phyloP scores from a whole-genome alignment of 2,113 vertebrate species.

The Corythoichthys intestinalis region DNA sequence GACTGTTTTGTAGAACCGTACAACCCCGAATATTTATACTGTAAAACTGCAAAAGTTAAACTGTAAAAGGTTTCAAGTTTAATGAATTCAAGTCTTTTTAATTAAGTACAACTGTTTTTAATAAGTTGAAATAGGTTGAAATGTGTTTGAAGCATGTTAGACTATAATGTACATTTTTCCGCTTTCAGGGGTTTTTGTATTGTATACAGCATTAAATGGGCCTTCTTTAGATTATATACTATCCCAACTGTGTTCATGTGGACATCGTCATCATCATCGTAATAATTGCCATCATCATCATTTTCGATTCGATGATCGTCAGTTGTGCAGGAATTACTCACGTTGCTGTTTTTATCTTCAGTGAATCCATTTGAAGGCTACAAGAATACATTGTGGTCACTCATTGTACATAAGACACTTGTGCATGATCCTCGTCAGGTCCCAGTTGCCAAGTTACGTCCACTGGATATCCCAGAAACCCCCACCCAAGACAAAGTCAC shows the following conservation, averaged over 20 bases:
- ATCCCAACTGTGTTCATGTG: not conserved
- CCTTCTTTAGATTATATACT: not conserved
- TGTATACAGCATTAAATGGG: not conserved
- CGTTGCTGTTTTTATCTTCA: constrained; percentile 27
- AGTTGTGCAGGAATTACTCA: constrained; percentile 8
- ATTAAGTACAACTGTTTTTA: too few species aligned
- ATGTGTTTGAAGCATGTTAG: too few species aligned
- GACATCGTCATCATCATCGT: not conserved
- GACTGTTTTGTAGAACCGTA: too few species aligned
- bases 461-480: not conserved
- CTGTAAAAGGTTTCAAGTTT: too few species aligned
- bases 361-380: constrained; percentile 22
- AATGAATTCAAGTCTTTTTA: too few species aligned
- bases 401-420: not conserved
- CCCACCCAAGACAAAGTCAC: constrained; percentile 12
- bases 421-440: not conserved
- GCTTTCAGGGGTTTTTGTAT: too few species aligned
- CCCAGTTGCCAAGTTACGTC: not conserved
- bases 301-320: not conserved
- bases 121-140: too few species aligned
- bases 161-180: too few species aligned
- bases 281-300: too few species aligned
- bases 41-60: too few species aligned
- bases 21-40: too few species aligned
- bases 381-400: constrained; percentile 35